These are phyloP conservation scores for Eidolon helvum DNA, from an alignment of 2,113 vertebrate genomes.

Conservation along the genomic window DNA sequence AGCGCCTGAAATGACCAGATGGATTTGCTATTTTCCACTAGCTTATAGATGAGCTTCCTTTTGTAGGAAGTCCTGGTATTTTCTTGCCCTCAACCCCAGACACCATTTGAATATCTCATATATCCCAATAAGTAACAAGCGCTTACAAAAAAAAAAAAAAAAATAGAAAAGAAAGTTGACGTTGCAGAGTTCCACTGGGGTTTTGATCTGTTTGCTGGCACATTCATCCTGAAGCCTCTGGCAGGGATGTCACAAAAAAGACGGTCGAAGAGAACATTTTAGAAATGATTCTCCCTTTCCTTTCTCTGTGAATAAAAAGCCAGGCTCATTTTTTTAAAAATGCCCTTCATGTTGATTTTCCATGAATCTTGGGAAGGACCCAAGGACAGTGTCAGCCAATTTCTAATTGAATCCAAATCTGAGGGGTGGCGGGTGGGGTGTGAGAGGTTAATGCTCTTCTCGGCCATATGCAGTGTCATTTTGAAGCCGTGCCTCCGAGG, in stretches of 20 bases:
- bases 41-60: background rate
- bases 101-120: background rate
- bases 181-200: too few relatives aligned
- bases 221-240: background rate
- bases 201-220: background rate
- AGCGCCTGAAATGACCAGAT: background rate
- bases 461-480: background rate
- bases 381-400: slow-evolving; percentile 19
- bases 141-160: background rate
- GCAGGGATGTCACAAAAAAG: background rate
- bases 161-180: background rate
- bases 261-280: background rate
- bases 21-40: background rate
- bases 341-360: slow-evolving; percentile 45
- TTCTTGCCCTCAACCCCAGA: background rate
- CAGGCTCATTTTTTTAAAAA: background rate
- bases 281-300: background rate
- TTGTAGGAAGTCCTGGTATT: background rate
- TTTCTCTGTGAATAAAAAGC: background rate
- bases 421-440: background rate
- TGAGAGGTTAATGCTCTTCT: background rate
- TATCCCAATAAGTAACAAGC: background rate
- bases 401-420: slow-evolving; percentile 34
- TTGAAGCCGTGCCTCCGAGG: background rate
- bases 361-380: slow-evolving; percentile 53